phyloP scores from a whole-genome alignment of 2,888 invertebrate genomes.

The Agriopis marginaria region DNA sequence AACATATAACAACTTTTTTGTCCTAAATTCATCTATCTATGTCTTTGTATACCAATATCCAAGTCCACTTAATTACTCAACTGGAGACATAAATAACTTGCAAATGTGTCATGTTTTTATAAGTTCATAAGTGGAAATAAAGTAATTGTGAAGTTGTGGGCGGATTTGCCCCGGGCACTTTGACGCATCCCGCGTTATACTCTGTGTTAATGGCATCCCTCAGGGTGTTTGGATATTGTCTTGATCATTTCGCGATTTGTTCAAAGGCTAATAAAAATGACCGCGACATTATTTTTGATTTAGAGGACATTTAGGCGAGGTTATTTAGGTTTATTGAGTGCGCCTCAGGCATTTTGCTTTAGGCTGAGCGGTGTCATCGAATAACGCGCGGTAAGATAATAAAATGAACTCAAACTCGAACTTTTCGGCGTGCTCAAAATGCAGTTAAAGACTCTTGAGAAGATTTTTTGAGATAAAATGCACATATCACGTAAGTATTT shows the following conservation, averaged over 20 bases:
- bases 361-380: constrained; percentile 16
- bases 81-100: constrained; percentile 24
- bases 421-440: no score
- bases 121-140: constrained; percentile 52
- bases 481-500: no score
- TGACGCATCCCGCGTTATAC: constrained; percentile 43
- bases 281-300: constrained; percentile 46
- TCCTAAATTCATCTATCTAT: no score
- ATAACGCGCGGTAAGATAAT: neutral
- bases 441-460: no score
- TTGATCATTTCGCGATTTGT: constrained; percentile 47
- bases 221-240: constrained; percentile 47
- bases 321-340: constrained; percentile 42
- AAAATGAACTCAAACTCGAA: neutral
- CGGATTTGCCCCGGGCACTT: constrained; percentile 50
- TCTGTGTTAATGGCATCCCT: constrained; percentile 29
- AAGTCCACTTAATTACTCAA: constrained; percentile 16
- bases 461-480: no score
- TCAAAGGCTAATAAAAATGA: constrained; percentile 43
- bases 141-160: constrained; percentile 54
- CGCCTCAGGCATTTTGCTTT: constrained; percentile 29
- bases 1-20: no score
- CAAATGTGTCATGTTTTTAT: constrained; percentile 46
- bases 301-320: constrained; percentile 41
- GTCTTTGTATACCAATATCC: neutral